Evolutionary conservation across 1,140 invertebrate species (phyloP).

Genomic region (Pomacea maculata): DNA sequence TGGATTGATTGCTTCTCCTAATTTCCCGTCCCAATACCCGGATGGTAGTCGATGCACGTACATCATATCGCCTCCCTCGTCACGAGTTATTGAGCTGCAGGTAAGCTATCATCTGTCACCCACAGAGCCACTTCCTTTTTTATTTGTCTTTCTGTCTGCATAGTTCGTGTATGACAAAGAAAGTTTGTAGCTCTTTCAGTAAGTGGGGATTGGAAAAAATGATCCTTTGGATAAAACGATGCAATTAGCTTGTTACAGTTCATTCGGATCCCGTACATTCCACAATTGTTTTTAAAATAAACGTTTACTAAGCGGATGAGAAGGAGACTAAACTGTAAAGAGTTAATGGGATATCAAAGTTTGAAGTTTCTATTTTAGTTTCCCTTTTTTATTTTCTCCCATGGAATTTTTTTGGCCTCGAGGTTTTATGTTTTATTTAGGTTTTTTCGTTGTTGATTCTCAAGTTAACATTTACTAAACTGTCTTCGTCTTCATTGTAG

Average conservation of each 20-base stretch:
- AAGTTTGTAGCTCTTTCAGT: no score
- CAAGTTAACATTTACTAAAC: no score
- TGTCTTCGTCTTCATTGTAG: no score
- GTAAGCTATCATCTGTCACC: not conserved
- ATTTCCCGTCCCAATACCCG: conserved; percentile 9
- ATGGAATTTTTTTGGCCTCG: no score
- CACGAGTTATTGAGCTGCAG: conserved; percentile 1
- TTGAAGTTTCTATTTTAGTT: no score
- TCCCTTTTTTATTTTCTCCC: no score
- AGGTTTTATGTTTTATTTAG: no score
- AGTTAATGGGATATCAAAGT: no score
- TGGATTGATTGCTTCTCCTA: not conserved
- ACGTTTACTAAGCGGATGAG: not conserved
- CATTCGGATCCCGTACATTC: not conserved
- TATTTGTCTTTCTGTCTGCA: no score
- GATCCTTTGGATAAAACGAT: not conserved
- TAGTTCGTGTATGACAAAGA: not conserved
- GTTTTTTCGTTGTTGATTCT: no score
- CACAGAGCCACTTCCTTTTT: not conserved
- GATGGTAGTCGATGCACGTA: conserved; percentile 18
- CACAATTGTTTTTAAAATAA: not conserved
- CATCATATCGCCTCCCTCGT: not conserved
- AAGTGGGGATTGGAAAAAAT: not conserved
- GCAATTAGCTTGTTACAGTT: not conserved
- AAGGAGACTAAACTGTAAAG: no score